Conservation (phyloP, 2,888 invertebrate genomes). For the Himalopsyche tibetana region DNA sequence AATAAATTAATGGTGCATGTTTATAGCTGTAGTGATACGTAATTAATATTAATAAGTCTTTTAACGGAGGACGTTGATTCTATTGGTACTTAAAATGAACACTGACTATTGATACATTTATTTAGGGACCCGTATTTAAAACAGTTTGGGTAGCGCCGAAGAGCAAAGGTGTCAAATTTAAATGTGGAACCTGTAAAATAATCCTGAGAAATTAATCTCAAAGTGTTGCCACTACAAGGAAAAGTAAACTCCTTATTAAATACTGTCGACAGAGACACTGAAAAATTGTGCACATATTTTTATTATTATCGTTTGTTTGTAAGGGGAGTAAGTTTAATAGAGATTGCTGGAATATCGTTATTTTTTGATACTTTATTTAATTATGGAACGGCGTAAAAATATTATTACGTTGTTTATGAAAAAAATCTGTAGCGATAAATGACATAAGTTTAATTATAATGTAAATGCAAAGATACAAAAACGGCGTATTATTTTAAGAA, state of each 20-base stretch:
- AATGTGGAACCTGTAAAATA: slow-evolving; percentile 16
- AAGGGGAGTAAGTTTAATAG: background rate
- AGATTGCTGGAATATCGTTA: background rate
- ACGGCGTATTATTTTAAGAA: no score
- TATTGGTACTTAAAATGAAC: no score
- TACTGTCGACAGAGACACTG: slow-evolving; percentile 4
- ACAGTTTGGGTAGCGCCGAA: background rate
- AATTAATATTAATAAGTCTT: no score
- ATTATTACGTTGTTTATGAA: no score
- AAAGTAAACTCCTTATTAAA: slow-evolving; percentile 8
- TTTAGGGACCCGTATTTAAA: background rate
- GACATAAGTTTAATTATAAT: no score
- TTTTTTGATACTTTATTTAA: background rate
- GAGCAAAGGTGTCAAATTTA: background rate
- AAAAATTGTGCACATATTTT: background rate
- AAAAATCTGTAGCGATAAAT: no score
- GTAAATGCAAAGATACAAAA: no score
- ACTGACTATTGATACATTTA: background rate
- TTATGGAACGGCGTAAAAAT: no score
- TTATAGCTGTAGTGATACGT: no score
- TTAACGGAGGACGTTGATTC: no score
- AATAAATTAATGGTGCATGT: no score
- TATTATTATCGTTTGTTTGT: background rate
- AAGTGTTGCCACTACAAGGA: slow-evolving; percentile 26
- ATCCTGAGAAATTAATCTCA: slow-evolving; percentile 4